These are phyloP conservation scores for Microcebus ravelobensis DNA, from an alignment of 2,113 vertebrate species.

Conservation along the genomic window DNA sequence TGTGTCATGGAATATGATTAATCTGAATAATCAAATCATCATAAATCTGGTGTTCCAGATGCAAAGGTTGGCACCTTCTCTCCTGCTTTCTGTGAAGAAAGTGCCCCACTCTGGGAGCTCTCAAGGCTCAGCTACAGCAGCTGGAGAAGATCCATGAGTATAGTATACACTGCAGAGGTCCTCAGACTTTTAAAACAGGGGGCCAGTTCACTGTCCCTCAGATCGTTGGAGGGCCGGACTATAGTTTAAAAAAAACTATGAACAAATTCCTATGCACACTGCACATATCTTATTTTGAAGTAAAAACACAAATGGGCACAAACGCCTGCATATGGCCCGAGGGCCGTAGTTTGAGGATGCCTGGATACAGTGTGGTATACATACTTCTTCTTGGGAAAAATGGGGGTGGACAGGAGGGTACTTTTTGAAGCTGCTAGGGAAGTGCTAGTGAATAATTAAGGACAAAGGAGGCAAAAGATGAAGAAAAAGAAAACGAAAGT, in stretches of 20 bases:
- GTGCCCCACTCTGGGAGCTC: rapidly evolving
- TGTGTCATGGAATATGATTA: not conserved
- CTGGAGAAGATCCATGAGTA: not conserved
- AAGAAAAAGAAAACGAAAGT: not conserved
- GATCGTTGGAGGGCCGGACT: too few species aligned
- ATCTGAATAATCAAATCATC: not conserved
- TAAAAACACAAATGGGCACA: too few species aligned
- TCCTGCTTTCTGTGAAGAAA: not conserved
- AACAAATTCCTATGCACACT: too few species aligned
- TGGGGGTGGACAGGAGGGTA: rapidly evolving
- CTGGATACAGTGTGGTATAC: not conserved
- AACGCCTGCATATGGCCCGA: too few species aligned
- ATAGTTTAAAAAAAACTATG: too few species aligned
- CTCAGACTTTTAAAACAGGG: too few species aligned
- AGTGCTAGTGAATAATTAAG: not conserved
- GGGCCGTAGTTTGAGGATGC: too few species aligned
- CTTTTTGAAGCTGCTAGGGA: not conserved
- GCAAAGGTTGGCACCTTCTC: not conserved
- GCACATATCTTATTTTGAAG: too few species aligned
- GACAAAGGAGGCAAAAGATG: not conserved
- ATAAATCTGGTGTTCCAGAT: not conserved
- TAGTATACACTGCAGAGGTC: too few species aligned
- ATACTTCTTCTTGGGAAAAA: not conserved
- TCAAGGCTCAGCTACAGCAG: not conserved
- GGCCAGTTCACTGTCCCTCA: too few species aligned